phyloP scores from a whole-genome alignment of 2,797 vertebrate genomes.

The Anableps anableps region DNA sequence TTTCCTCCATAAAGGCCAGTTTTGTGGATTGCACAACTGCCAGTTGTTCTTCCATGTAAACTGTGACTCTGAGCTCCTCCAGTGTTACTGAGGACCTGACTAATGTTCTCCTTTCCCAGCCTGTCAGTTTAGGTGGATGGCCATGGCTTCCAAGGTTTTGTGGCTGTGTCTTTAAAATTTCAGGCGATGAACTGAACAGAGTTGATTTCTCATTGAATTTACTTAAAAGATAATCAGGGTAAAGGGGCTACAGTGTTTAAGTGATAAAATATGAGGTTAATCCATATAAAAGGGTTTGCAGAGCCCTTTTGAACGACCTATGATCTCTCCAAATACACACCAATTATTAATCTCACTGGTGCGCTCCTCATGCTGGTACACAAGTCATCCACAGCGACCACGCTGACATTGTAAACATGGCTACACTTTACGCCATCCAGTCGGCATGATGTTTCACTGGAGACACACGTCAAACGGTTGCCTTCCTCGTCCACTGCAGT shows the following conservation, averaged over 20 bases:
- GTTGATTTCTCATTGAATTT: no score
- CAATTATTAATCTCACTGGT: slow-evolving; percentile 55
- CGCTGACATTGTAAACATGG: slow-evolving; percentile 72
- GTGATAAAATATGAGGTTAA: not conserved
- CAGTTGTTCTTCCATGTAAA: not conserved
- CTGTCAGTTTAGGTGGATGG: no score
- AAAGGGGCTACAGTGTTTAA: no score
- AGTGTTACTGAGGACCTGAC: no score
- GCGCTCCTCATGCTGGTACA: slow-evolving; percentile 75
- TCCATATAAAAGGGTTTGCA: not conserved
- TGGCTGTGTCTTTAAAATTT: not conserved
- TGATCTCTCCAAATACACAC: slow-evolving; percentile 40
- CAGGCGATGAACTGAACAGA: not conserved
- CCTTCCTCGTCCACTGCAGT: slow-evolving; percentile 46
- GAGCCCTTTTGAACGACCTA: not conserved
- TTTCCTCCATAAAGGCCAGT: not conserved
- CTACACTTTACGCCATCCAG: slow-evolving; percentile 72
- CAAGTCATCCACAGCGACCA: slow-evolving; percentile 61
- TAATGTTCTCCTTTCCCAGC: no score
- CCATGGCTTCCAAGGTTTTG: no score
- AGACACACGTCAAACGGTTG: slow-evolving; percentile 41
- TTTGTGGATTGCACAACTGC: no score
- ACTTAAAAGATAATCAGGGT: no score
- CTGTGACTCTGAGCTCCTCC: no score
- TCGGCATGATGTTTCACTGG: slow-evolving; percentile 71